Evolutionary conservation across 2,797 vertebrate genomes (phyloP).

Genomic region (Discoglossus pictus): DNA sequence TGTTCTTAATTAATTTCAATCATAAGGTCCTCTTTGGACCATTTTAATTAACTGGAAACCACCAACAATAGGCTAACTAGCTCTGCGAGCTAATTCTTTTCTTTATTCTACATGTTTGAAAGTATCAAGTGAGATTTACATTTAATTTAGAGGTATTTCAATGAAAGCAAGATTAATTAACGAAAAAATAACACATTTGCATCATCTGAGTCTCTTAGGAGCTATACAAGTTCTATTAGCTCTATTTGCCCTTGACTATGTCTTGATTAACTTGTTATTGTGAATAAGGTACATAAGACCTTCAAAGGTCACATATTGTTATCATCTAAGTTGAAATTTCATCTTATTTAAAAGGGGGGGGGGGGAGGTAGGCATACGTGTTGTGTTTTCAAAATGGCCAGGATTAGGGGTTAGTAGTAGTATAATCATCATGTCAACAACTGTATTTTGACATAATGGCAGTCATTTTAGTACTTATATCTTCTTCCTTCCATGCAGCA

Average conservation of each 20-base stretch:
- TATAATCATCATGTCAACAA: too few species aligned
- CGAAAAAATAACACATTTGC: conserved; percentile 54
- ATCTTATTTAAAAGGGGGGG: too few species aligned
- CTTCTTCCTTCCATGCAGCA: too few species aligned
- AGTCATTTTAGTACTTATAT: too few species aligned
- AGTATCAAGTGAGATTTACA: conserved; percentile 58
- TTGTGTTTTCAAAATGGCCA: too few species aligned
- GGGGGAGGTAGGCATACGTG: too few species aligned
- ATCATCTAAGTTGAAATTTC: too few species aligned
- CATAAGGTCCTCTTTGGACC: conserved; percentile 66
- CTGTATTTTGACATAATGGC: too few species aligned
- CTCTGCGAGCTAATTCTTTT: conserved; percentile 48
- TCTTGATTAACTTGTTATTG: conserved; percentile 21
- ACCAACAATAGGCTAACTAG: conserved; percentile 53
- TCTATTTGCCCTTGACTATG: conserved; percentile 15
- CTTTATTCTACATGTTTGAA: conserved; percentile 53
- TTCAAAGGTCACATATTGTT: too few species aligned
- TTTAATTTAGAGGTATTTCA: conserved; percentile 57
- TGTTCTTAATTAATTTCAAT: conserved; percentile 82
- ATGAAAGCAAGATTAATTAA: conserved; percentile 66
- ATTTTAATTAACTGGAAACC: conserved; percentile 67
- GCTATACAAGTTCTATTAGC: conserved; percentile 43
- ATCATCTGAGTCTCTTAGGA: conserved; percentile 56
- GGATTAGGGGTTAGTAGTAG: too few species aligned
- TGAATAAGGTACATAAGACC: too few species aligned